phyloP scores from a whole-genome alignment of 2,797 vertebrate genomes.

The Lates japonicus region DNA sequence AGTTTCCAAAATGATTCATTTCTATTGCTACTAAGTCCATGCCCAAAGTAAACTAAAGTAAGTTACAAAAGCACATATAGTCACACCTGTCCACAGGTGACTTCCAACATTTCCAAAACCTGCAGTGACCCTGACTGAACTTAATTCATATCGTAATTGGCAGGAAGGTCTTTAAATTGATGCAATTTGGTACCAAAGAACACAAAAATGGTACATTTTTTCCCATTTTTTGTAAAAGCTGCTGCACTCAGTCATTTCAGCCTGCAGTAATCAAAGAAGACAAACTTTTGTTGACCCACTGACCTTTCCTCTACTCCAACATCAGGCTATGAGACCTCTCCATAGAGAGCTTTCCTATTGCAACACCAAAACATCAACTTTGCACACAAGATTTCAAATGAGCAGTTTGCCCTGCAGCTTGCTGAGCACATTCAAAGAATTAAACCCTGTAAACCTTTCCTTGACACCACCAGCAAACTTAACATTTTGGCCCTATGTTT shows the following conservation, averaged over 20 bases:
- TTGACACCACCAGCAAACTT: not conserved
- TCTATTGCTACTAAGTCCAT: not conserved
- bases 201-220: not conserved
- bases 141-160: not conserved
- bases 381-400: not conserved
- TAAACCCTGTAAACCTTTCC: not conserved
- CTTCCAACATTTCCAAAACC: not conserved
- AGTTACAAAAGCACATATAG: not conserved
- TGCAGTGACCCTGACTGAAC: not conserved
- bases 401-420: not conserved
- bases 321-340: not conserved
- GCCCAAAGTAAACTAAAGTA: not conserved
- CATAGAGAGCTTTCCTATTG: not conserved
- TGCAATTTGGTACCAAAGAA: not conserved
- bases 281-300: not conserved
- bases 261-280: not conserved
- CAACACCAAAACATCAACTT: not conserved
- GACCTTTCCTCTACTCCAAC: not conserved
- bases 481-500: not conserved
- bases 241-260: not conserved
- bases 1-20: not conserved
- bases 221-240: not conserved
- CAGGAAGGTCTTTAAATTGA: not conserved
- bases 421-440: slow-evolving; percentile 1
- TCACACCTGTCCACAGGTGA: not conserved